Percentiles rank a stretch among this genome's conserved stretches.
These are phyloP conservation scores for Cinclus mexicanus DNA, from an alignment of 2,113 vertebrate species.

Conservation along the genomic window DNA sequence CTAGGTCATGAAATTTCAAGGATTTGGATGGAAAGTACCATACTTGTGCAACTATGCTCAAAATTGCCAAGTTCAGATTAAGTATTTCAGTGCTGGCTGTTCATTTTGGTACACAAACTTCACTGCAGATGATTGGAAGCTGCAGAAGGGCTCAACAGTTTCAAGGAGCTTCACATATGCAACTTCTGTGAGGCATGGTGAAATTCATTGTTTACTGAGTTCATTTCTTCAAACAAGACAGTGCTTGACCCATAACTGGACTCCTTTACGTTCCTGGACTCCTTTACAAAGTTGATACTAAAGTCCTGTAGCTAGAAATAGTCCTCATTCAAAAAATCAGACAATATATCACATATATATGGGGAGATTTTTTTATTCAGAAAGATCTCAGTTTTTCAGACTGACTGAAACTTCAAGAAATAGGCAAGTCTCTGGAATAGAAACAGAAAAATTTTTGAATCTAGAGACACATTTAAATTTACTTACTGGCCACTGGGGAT, in stretches of 20 bases:
- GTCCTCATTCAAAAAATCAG: neutral
- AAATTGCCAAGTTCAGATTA: neutral
- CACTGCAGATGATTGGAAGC: neutral
- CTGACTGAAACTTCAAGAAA: neutral
- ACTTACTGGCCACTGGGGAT: neutral
- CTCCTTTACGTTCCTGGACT: neutral
- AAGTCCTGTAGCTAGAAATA: neutral
- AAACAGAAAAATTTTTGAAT: neutral
- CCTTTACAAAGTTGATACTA: neutral
- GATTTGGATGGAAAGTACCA: neutral
- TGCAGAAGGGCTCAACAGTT: neutral
- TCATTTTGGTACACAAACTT: neutral
- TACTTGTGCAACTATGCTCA: neutral
- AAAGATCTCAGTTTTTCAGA: neutral
- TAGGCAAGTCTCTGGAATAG: neutral
- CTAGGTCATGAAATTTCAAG: neutral
- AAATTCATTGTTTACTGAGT: neutral
- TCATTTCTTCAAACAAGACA: neutral
- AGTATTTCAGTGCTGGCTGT: neutral
- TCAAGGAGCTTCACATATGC: neutral
- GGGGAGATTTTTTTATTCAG: neutral
- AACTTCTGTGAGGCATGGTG: neutral
- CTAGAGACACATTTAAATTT: neutral
- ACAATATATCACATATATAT: neutral
- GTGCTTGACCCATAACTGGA: neutral